phyloP scores from a whole-genome alignment of 2,888 invertebrate species.

The Arrhopalites spinosus region DNA sequence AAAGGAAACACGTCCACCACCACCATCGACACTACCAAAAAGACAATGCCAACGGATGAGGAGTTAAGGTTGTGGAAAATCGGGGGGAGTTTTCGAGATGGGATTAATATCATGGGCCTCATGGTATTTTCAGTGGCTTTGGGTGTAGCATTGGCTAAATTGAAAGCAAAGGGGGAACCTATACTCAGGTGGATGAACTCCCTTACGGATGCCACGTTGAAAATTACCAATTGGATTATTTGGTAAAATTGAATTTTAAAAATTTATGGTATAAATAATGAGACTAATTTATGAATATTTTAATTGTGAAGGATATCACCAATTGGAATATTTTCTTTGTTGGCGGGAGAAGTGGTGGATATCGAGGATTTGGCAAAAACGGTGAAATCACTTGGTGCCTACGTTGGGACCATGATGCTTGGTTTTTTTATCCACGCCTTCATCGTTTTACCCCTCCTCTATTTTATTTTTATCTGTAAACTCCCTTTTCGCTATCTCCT shows the following conservation, averaged over 20 bases:
- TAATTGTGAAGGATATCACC: slow-evolving; percentile 72
- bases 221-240: not conserved
- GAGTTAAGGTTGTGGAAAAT: not conserved
- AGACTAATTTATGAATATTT: too few species aligned
- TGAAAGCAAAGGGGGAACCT: not conserved
- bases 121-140: not conserved
- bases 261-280: too few species aligned
- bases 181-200: not conserved
- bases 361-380: slow-evolving; percentile 82
- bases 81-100: not conserved
- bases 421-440: slow-evolving; percentile 91
- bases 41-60: too few species aligned
- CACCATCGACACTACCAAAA: too few species aligned
- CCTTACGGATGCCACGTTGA: not conserved
- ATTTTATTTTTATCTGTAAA: slow-evolving; percentile 77
- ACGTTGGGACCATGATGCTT: slow-evolving; percentile 86
- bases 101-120: not conserved
- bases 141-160: not conserved
- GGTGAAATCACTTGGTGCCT: slow-evolving; percentile 84
- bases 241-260: not conserved
- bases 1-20: too few species aligned
- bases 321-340: slow-evolving; percentile 83
- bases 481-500: slow-evolving; percentile 81
- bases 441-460: slow-evolving; percentile 83
- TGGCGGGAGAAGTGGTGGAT: slow-evolving; percentile 87